These are phyloP conservation scores for Cepaea nemoralis DNA, from an alignment of 1,140 invertebrate species.

Conservation along the genomic window DNA sequence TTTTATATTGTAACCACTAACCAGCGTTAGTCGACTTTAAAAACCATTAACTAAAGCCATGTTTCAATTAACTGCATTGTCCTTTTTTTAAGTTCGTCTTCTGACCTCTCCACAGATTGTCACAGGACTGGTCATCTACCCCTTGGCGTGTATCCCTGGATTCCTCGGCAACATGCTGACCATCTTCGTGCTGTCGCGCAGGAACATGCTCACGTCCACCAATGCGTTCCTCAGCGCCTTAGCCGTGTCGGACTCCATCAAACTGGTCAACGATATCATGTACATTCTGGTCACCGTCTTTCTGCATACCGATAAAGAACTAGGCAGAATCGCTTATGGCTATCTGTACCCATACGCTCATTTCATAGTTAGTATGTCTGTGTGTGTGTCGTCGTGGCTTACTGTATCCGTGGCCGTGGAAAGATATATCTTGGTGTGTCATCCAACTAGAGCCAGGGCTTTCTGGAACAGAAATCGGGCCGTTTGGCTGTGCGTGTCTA, in stretches of 20 bases:
- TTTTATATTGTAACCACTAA: too few species aligned
- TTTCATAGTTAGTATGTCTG: constrained; percentile 67
- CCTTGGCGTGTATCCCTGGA: constrained; percentile 80
- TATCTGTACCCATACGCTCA: constrained; percentile 69
- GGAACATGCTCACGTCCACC: constrained; percentile 81
- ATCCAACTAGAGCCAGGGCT: constrained; percentile 86
- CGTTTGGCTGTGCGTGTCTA: constrained; percentile 47
- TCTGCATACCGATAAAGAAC: constrained; percentile 50
- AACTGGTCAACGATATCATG: constrained; percentile 80
- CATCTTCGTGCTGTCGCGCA: constrained; percentile 81
- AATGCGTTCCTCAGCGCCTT: constrained; percentile 82
- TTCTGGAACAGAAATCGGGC: constrained; percentile 80
- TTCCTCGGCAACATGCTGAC: constrained; percentile 81
- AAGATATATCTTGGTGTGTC: constrained; percentile 93
- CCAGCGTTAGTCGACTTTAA: too few species aligned
- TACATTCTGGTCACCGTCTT: constrained; percentile 78
- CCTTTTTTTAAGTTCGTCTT: too few species aligned
- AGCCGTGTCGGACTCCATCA: constrained; percentile 82
- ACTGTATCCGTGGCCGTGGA: constrained; percentile 96
- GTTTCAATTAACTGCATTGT: too few species aligned
- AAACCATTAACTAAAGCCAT: too few species aligned
- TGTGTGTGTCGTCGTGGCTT: constrained; percentile 83
- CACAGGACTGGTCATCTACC: constrained; percentile 76
- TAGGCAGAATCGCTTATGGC: constrained; percentile 56
- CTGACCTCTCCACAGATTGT: constrained; percentile 57